phyloP scores from a whole-genome alignment of 2,888 invertebrate species.

The Parnassius apollo region DNA sequence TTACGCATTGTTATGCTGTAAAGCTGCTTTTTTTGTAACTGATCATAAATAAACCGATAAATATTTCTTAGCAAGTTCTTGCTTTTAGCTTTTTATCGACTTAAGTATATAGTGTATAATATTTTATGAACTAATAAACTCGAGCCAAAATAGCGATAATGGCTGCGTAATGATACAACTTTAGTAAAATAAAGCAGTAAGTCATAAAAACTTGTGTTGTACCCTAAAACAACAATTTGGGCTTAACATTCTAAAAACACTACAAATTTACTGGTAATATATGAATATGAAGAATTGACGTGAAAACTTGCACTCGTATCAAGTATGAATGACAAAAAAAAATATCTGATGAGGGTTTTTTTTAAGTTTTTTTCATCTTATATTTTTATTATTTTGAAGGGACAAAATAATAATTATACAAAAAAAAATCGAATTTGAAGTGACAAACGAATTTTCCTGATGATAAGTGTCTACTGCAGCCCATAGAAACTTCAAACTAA shows the following conservation, averaged over 20 bases:
- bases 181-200: slow-evolving; percentile 9
- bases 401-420: too few species aligned
- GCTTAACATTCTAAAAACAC: not conserved
- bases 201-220: slow-evolving; percentile 18
- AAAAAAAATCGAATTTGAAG: too few species aligned
- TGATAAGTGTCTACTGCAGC: not conserved
- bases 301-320: too few species aligned
- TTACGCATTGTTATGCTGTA: too few species aligned
- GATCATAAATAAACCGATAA: slow-evolving; percentile 23
- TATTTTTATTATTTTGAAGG: too few species aligned
- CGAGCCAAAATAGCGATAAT: slow-evolving; percentile 13
- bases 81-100: slow-evolving; percentile 24
- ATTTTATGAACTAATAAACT: slow-evolving; percentile 9
- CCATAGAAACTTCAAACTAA: not conserved
- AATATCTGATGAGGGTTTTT: too few species aligned
- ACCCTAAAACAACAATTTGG: slow-evolving; percentile 3
- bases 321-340: too few species aligned
- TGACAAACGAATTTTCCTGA: too few species aligned
- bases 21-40: slow-evolving; percentile 14
- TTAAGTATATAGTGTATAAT: slow-evolving; percentile 12
- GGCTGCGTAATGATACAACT: slow-evolving; percentile 15
- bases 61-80: slow-evolving; percentile 21
- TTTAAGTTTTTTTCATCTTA: too few species aligned
- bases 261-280: not conserved
- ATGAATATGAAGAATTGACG: not conserved